phyloP scores from a whole-genome alignment of 2,888 invertebrate species.

The Netelia inedita region DNA sequence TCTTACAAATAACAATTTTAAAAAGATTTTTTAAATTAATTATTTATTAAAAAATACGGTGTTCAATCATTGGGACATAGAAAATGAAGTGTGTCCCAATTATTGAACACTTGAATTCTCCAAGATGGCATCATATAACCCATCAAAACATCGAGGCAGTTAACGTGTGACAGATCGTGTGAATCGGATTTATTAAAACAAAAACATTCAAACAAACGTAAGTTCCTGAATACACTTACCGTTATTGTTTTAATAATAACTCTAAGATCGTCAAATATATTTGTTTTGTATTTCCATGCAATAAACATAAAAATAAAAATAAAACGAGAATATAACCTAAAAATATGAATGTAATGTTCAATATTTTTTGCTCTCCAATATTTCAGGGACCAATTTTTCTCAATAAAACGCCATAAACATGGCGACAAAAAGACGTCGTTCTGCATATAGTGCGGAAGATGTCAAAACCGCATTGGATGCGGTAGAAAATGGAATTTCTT shows the following conservation, averaged over 20 bases:
- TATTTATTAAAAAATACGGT: constrained; percentile 4
- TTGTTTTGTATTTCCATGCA: constrained; percentile 35
- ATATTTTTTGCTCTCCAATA: constrained; percentile 27
- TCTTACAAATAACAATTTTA: constrained; percentile 10
- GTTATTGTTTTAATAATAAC: constrained; percentile 41
- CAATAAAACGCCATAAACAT: constrained; percentile 20
- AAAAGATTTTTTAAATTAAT: not conserved
- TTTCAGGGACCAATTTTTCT: constrained; percentile 26
- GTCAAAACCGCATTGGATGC: constrained; percentile 30
- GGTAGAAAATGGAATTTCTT: constrained; percentile 18
- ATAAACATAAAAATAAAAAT: constrained; percentile 33
- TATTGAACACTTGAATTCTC: not conserved
- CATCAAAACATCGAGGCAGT: constrained; percentile 2
- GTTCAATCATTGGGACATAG: constrained; percentile 1
- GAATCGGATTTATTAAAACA: constrained; percentile 4
- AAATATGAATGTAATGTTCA: constrained; percentile 38
- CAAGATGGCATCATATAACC: not conserved
- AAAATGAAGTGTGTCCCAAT: not conserved
- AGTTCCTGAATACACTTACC: constrained; percentile 31
- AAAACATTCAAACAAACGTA: no score
- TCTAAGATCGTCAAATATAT: constrained; percentile 35
- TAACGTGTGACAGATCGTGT: constrained; percentile 4
- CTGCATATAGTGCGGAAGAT: constrained; percentile 30
- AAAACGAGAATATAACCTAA: constrained; percentile 35
- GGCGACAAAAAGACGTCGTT: constrained; percentile 28